Conservation (phyloP, 2,888 invertebrate genomes). For the Eupithecia centaureata region DNA sequence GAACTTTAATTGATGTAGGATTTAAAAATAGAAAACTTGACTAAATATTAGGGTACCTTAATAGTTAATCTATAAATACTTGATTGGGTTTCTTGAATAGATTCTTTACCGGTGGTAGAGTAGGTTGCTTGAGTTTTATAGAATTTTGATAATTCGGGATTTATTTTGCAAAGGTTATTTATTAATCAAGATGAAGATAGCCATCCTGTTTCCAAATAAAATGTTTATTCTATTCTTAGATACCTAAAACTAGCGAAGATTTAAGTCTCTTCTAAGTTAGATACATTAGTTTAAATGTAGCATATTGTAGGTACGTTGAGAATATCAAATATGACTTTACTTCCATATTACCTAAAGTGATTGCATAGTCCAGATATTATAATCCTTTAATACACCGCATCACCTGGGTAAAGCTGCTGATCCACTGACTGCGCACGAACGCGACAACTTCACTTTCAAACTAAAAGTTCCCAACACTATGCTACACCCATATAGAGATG, state of each 20-base stretch:
- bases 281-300: too few species aligned
- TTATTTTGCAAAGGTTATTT: too few species aligned
- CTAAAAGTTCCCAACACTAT: not conserved
- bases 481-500: not conserved
- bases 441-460: not conserved
- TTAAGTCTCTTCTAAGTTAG: too few species aligned
- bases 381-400: conserved; percentile 16
- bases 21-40: not conserved
- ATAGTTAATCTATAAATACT: not conserved
- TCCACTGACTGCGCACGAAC: not conserved
- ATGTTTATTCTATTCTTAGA: too few species aligned
- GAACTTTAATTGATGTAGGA: too few species aligned
- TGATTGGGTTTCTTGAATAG: not conserved
- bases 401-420: not conserved
- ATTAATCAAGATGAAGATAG: too few species aligned
- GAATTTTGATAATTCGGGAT: not conserved
- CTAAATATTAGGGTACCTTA: not conserved
- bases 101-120: not conserved
- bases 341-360: not conserved
- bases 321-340: not conserved
- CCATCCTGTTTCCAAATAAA: too few species aligned
- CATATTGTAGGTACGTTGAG: not conserved
- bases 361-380: not conserved
- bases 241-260: too few species aligned
- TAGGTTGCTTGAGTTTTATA: not conserved